Base-by-base conservation (phyloP, 2,888 invertebrate species). In the Crepidodera aurea region DNA sequence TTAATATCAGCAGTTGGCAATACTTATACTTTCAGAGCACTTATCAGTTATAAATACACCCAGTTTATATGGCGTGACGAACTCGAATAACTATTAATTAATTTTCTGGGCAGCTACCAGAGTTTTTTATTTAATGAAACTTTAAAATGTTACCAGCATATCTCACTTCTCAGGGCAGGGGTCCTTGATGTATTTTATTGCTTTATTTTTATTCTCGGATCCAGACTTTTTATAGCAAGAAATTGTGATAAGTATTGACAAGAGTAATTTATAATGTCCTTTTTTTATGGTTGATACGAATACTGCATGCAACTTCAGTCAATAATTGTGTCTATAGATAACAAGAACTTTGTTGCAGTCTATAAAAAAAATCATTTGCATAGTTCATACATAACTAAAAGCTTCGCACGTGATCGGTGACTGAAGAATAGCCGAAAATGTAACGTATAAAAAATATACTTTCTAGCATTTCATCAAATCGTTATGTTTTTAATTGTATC, bases 51-150 rank as follows among this genome's bases (percentile, higher is more conserved):
- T 55, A 44, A 55, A 44, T 51, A 37, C 37, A 22, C 16, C 51
- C 51, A 22, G 51, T 51, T 51, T 40, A 40, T 40, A 51, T 60
- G 25, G 62, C 62, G 62, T 62, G 62, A 51, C 62, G 16, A 39
- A 48, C 39, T n/a, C 19, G 15, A 46, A 53, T 57, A 57, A 58
- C 57, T 29, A 57, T 62, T 57, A 57, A 57, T 57, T 62, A 60
- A 48, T 27, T 27, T 44, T 22, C 22, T 53, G 40, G 39, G 18
- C 39, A 22, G 48, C 57, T 62, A 56, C 62, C 44, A 29, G 25
- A 40, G 25, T 51, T 57, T 29, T 40, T 61, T 55, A 51, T 61
- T 61, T 44, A 61, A 55, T 42, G 50, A 44, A 61, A 55, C 42
- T 55, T 61, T 55, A 55, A 51, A 44, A 29, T 50, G 55, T 42